phyloP scores from a whole-genome alignment of 2,113 vertebrate genomes.

The Dipodomys merriami region DNA sequence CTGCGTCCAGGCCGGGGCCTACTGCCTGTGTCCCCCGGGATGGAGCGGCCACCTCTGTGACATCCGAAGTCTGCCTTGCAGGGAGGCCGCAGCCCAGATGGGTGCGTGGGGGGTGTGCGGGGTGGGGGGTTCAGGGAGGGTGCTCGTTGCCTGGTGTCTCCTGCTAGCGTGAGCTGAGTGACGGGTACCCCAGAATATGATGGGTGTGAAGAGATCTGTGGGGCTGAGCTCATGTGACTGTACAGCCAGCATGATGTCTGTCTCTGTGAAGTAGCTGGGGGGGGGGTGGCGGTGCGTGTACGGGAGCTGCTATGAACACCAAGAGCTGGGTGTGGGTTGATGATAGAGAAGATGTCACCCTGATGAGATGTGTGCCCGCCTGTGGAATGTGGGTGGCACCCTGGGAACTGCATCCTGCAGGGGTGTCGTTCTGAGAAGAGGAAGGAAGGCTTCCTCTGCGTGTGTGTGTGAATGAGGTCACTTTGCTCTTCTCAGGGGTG shows the following conservation, averaged over 20 bases:
- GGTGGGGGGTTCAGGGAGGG: rapidly evolving
- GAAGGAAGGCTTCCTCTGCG: neutral
- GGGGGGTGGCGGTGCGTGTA: neutral
- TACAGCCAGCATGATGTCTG: too few relatives aligned
- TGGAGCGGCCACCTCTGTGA: slow-evolving; percentile 94
- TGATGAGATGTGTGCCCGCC: neutral
- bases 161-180: neutral
- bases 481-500: slow-evolving; percentile 83
- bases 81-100: slow-evolving; percentile 88
- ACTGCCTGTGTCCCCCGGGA: slow-evolving; percentile 89
- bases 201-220: neutral
- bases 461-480: neutral
- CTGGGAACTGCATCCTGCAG: neutral
- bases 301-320: neutral
- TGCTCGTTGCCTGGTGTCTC: neutral
- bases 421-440: neutral
- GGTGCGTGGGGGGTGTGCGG: slow-evolving; percentile 78
- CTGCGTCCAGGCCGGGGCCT: slow-evolving; percentile 88
- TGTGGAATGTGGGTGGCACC: neutral
- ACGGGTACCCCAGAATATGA: rapidly evolving
- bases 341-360: neutral
- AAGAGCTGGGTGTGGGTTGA: neutral
- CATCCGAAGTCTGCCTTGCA: slow-evolving; percentile 90
- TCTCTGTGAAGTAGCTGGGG: neutral
- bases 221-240: neutral